Evolutionary conservation across 2,113 vertebrate species (phyloP).

Genomic region (Calypte anna): DNA sequence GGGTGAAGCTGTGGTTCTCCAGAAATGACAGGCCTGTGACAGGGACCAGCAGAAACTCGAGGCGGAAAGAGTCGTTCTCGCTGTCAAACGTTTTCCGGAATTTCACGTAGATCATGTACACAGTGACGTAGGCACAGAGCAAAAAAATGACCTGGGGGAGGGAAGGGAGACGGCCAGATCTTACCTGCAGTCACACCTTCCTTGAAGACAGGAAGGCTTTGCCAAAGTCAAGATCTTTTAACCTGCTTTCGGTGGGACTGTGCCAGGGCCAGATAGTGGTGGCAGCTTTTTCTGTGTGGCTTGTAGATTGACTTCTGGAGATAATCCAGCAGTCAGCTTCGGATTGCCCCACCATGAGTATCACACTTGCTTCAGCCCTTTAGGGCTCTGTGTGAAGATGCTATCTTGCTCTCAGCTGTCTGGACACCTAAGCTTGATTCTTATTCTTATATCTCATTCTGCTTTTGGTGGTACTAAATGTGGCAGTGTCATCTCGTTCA

Average conservation of each 20-base stretch:
- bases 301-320: not conserved
- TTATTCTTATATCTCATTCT: too few relatives aligned
- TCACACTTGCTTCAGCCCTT: not conserved
- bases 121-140: conserved; percentile 86
- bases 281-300: not conserved
- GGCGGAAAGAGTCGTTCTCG: conserved; percentile 90
- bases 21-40: conserved; percentile 92
- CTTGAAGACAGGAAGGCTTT: not conserved
- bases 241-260: not conserved
- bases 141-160: conserved; percentile 89
- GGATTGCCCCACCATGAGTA: not conserved
- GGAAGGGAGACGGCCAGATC: not conserved
- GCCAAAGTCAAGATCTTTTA: not conserved
- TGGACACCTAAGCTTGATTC: not conserved
- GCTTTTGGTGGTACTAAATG: not conserved
- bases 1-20: conserved; percentile 90
- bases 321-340: not conserved
- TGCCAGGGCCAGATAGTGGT: not conserved
- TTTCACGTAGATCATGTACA: conserved; percentile 92
- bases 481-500: not conserved
- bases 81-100: conserved; percentile 86
- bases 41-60: conserved; percentile 94
- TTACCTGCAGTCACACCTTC: not conserved
- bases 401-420: not conserved
- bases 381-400: not conserved